Base-by-base conservation (phyloP, 2,797 vertebrate species). In the Pseudomugil tenellus region DNA sequence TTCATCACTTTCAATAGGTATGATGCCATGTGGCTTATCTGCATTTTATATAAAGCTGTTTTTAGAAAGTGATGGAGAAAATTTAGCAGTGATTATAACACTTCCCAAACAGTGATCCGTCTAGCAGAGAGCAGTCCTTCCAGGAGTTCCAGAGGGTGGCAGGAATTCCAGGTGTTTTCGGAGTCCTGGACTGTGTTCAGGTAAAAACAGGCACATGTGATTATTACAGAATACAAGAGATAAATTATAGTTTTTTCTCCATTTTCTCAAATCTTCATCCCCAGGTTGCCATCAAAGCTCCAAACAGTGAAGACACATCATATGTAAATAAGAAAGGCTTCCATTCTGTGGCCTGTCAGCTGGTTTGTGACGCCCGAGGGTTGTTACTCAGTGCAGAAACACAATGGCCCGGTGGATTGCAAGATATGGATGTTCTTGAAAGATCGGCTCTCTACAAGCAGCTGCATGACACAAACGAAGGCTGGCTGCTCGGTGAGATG, bases 321-420 rank as follows among this genome's bases (percentile, higher is more conserved):
- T 98, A 96, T 0, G 95, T 98, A 69, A 99, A 99, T 78, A 93
- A 93, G 72, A 98, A 96, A 79, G 97, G 97, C 2, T 95, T 98
- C 62, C 98, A 99, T 90, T 99, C 98, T 16, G 92, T 98, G 65
- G 96, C 96, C 79, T 98, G 96, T 71, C 94, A 97, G 71, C 91
- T 98, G 81, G 97, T 96, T 1, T 98, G 97, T 51, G 93, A 99
- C 56, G 92, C 96, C 67, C 80, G 96, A 71, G 98, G 98, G 9
- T 77, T 94, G 65, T 81, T 98, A 8, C 94, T 98, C 74, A 95
- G 95, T 0, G 96, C 95, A 3, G 97, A 98, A 76, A 98, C 97
- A 0, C 94, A 94, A 85, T 97, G 96, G 95, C 96, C 97, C 0
- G 98, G 98, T 1, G 95, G 96, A 65, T 90, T 97, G 17, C 92